phyloP scores from a whole-genome alignment of 2,797 vertebrate genomes.

The Thripadectes ignobilis region DNA sequence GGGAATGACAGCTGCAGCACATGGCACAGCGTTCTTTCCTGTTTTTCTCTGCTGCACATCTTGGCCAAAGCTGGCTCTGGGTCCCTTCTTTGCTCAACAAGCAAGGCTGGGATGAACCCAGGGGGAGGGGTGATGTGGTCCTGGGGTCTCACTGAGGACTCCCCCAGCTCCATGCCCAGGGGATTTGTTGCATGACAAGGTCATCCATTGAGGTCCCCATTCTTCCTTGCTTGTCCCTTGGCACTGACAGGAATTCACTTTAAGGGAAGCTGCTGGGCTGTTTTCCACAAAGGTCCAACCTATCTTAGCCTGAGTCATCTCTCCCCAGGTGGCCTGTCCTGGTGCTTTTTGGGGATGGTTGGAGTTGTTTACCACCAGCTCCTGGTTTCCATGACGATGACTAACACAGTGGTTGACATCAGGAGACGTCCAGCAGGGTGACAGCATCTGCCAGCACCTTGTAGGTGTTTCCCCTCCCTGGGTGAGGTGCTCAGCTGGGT shows the following conservation, averaged over 20 bases:
- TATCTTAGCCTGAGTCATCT: not conserved
- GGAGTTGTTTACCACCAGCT: not conserved
- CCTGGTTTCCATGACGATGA: not conserved
- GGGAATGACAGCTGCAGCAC: not conserved
- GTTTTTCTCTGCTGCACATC: not conserved
- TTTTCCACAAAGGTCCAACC: not conserved
- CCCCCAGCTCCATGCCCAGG: not conserved
- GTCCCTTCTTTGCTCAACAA: not conserved
- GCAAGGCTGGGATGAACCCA: accelerated
- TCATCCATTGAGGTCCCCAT: not conserved
- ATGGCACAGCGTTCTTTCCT: not conserved
- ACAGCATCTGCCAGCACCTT: not conserved
- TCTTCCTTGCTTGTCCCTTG: not conserved
- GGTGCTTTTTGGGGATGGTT: not conserved
- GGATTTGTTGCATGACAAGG: not conserved
- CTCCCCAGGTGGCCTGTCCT: not conserved
- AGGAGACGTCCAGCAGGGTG: not conserved
- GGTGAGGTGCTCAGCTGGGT: accelerated
- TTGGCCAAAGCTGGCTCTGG: not conserved
- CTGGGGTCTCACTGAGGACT: not conserved
- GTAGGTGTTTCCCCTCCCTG: not conserved
- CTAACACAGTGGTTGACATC: not conserved
- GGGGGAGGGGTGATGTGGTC: not conserved
- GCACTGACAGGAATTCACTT: not conserved
- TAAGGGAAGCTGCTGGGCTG: not conserved